Evolutionary conservation across 1,140 invertebrate species (phyloP).

Genomic region (Atta texana): DNA sequence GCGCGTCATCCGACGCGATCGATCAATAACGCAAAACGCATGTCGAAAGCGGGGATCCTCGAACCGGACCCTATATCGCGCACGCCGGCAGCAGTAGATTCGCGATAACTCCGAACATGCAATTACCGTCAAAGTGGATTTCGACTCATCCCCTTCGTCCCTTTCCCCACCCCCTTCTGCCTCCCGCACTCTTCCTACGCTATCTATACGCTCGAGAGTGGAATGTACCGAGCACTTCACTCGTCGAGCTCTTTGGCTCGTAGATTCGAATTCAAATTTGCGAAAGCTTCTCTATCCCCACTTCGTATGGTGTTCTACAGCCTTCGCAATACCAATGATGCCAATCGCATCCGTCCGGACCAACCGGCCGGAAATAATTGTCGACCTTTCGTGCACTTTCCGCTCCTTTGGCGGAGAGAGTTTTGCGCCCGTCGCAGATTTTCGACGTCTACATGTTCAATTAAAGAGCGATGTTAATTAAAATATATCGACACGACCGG

Average conservation of each 20-base stretch:
- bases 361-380: slow-evolving; percentile 56
- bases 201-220: slow-evolving; percentile 46
- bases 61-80: slow-evolving; percentile 57
- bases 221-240: slow-evolving; percentile 66
- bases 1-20: slow-evolving; percentile 43
- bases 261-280: slow-evolving; percentile 66
- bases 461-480: slow-evolving; percentile 59
- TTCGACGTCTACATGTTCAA: slow-evolving; percentile 22
- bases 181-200: slow-evolving; percentile 2
- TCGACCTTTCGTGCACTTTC: slow-evolving; percentile 58
- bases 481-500: slow-evolving; percentile 51
- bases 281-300: slow-evolving; percentile 49
- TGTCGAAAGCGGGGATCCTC: slow-evolving; percentile 39
- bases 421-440: slow-evolving; percentile 12
- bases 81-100: slow-evolving; percentile 50
- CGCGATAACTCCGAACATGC: slow-evolving; percentile 68
- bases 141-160: slow-evolving; percentile 48
- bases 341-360: slow-evolving; percentile 51
- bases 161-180: background rate
- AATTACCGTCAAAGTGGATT: slow-evolving; percentile 72
- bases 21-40: slow-evolving; percentile 55
- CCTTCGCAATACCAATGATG: slow-evolving; percentile 40
- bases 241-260: slow-evolving; percentile 48
- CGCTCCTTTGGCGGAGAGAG: background rate
- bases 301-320: slow-evolving; percentile 2